Base-by-base conservation (phyloP, 1,140 invertebrate genomes). In the Cardiocondyla obscurior region DNA sequence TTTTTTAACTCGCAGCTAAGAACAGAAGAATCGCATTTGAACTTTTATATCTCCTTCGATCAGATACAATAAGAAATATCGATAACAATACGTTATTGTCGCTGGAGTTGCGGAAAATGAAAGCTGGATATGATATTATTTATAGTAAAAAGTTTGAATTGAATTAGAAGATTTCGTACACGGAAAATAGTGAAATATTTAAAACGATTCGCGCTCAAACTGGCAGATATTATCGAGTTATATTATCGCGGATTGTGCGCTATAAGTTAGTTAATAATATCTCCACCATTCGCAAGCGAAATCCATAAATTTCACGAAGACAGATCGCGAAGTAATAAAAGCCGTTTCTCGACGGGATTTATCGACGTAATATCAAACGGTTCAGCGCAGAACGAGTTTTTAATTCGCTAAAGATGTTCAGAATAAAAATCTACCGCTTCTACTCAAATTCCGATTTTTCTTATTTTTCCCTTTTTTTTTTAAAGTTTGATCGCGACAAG, bases 1-100 rank as follows among this genome's bases (percentile, higher is more conserved):
- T 85, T 89, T 88, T 86, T 87, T 88, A 90, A 90, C 87, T 84
- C 81, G 19, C 55, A 46, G 49, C 81, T 33, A 53, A 65, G 85
- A 88, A 84, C 77, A 82, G 82, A 84, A 65, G 72, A 88, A 89
- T 69, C 83, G 85, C 87, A 84, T 89, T 85, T 42, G 81, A 88
- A 89, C 85, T 86, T 89, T 65, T 77, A 60, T 69, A 81, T 76
- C 81, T 65, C 51, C 36, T 55, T 69, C 62, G 25, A 79, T 77
- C 60, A 77, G 64, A 65, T 28, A 67, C 62, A 36, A 65, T 39
- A 22, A 36, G 28, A 46, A 42, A 69, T 70, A 58, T 58, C 42
- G 39, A 65, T 65, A 44, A 55, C 22, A 77, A 25, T 42, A 65
- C 25, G 19, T 28, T 39, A 55, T 28, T 42, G 22, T 12, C 16